Conservation (phyloP, 1,140 invertebrate genomes). For the Macrobrachium rosenbergii region DNA sequence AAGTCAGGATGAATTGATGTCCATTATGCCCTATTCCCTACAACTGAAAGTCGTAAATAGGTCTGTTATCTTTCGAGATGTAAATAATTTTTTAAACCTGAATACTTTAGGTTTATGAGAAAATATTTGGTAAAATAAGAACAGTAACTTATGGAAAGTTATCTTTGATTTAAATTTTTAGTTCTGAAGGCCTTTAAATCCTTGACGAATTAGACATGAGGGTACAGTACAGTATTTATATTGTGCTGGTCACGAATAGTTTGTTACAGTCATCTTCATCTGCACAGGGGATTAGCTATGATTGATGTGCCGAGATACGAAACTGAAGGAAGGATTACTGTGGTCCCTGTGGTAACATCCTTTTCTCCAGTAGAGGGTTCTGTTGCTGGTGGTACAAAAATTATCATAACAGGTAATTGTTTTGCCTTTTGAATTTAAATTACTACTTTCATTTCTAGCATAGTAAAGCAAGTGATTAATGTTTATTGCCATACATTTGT, state of each 20-base stretch:
- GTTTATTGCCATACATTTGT: too few relatives aligned
- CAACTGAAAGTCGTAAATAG: conserved; percentile 23
- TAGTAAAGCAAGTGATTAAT: neutral
- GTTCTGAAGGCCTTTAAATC: too few relatives aligned
- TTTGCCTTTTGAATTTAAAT: neutral
- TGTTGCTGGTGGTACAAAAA: conserved; percentile 15
- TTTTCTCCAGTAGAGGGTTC: conserved; percentile 9
- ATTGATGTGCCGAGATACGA: neutral
- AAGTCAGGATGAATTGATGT: neutral
- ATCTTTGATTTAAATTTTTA: too few relatives aligned
- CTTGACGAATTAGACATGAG: too few relatives aligned
- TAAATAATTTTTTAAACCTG: too few relatives aligned
- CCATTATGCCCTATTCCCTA: neutral
- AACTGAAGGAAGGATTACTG: neutral
- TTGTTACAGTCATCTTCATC: too few relatives aligned
- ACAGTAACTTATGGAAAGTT: too few relatives aligned
- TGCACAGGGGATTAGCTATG: neutral
- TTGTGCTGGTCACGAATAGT: too few relatives aligned
- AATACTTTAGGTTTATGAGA: too few relatives aligned
- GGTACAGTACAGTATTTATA: too few relatives aligned
- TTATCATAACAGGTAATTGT: conserved; percentile 28
- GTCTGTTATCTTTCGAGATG: neutral
- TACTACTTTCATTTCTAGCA: neutral
- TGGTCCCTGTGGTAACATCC: conserved; percentile 8
- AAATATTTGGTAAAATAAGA: too few relatives aligned